These are phyloP conservation scores for Trichogramma pretiosum DNA, from an alignment of 1,140 invertebrate genomes.

Conservation along the genomic window DNA sequence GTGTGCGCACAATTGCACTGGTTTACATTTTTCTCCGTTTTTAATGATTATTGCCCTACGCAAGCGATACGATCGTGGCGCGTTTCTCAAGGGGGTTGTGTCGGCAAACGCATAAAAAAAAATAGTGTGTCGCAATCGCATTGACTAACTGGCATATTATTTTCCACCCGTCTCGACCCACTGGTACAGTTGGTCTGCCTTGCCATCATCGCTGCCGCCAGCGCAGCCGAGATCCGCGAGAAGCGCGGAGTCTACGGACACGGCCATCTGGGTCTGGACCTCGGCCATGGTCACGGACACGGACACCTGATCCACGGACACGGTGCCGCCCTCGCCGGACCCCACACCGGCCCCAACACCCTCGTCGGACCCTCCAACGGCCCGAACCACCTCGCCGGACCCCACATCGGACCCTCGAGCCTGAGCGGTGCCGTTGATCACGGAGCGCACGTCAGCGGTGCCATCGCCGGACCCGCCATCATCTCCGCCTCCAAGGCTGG, in stretches of 20 bases:
- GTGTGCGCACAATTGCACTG: too few species aligned
- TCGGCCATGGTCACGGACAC: slow-evolving; percentile 33
- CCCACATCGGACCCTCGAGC: slow-evolving; percentile 34
- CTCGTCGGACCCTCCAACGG: slow-evolving; percentile 36
- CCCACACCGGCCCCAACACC: slow-evolving; percentile 28
- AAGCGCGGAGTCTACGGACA: slow-evolving; percentile 25
- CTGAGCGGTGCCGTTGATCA: slow-evolving; percentile 36
- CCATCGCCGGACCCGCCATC: slow-evolving; percentile 38
- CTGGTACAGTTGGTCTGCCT: slow-evolving; percentile 24
- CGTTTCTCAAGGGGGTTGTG: too few species aligned
- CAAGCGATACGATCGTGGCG: too few species aligned
- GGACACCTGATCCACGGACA: slow-evolving; percentile 24
- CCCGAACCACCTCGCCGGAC: slow-evolving; percentile 28
- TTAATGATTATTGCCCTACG: too few species aligned
- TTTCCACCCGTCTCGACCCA: slow-evolving; percentile 1
- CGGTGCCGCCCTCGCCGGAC: slow-evolving; percentile 35
- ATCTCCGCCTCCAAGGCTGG: slow-evolving; percentile 40
- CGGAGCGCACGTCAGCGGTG: slow-evolving; percentile 37
- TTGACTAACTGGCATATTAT: slow-evolving; percentile 1
- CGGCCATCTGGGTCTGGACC: slow-evolving; percentile 31
- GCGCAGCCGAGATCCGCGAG: slow-evolving; percentile 20
- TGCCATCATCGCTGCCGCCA: slow-evolving; percentile 20
- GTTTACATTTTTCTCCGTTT: too few species aligned
- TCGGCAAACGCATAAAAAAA: too few species aligned
- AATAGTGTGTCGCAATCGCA: too few species aligned